phyloP scores from a whole-genome alignment of 2,113 vertebrate species.

The Scolopax mira region DNA sequence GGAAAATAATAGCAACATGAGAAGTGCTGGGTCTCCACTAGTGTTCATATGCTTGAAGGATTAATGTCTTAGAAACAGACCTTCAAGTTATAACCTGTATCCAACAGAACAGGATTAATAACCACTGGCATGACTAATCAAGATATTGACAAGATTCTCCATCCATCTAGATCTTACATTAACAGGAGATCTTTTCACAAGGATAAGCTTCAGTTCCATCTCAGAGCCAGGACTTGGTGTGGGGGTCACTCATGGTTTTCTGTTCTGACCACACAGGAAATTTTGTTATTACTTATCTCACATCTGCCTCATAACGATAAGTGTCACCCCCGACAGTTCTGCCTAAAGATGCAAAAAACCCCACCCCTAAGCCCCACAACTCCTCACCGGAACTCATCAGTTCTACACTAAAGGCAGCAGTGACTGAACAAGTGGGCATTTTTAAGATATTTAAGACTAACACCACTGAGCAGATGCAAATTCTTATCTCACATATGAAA shows the following conservation, averaged over 20 bases:
- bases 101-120: background rate
- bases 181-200: background rate
- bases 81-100: background rate
- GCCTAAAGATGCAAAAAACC: background rate
- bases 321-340: background rate
- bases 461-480: background rate
- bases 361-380: background rate
- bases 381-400: background rate
- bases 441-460: background rate
- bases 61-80: background rate
- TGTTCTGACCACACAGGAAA: rapidly evolving
- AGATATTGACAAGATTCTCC: background rate
- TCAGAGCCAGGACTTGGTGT: background rate
- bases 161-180: background rate
- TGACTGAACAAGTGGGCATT: background rate
- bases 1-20: background rate
- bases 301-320: background rate
- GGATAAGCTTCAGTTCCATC: background rate
- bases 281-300: background rate
- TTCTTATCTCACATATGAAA: background rate
- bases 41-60: background rate
- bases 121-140: background rate
- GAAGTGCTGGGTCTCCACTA: background rate
- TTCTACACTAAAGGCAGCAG: background rate
- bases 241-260: background rate